Evolutionary conservation across 2,888 invertebrate genomes (phyloP), one percentile per base, ranked within the genome.

Genomic region (Latrodectus hesperus): DNA sequence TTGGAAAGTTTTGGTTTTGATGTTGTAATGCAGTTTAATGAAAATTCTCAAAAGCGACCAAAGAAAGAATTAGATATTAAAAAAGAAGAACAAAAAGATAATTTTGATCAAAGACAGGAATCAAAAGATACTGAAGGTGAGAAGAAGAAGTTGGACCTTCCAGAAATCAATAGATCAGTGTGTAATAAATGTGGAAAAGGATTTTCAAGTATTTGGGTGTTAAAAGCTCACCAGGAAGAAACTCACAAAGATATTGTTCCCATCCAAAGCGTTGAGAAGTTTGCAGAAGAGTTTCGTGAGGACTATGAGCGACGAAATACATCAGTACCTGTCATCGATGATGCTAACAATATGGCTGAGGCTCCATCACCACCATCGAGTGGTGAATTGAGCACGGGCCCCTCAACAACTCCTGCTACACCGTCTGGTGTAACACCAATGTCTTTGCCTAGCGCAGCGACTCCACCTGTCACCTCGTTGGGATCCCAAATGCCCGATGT

Each of bases 221-320:
- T 98, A 92, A 98, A 98, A 93, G 96, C 97, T 91, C 98, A 98
- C 93, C 96, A 97, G 94, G 98, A 98, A 93, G 98, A 98, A 94
- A 96, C 97, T 91, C 98, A 98, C 93, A 96, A 96, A 92, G 96
- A 97, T 92, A 94, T 97, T 93, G 96, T 98, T 91, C 97, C 98
- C 64, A 94, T 96, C 87, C 96, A 97, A 92, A 95, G 96, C 92
- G 94, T 98, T 90, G 97, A 98, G 93, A 96, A 96, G 93, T 97
- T 97, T 93, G 97, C 97, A 89, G 96, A 97, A 93, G 96, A 96
- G 92, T 96, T 97, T 92, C 96, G 96, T 93, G 95, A 95, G 91
- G 96, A 96, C 92, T 97, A 96, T 93, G 96, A 97, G 92, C 95
- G 96, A 93, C 91, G 91, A 83, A 90, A 89, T 78, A 73, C 88